phyloP scores from a whole-genome alignment of 2,888 invertebrate genomes.

The Nycteola revayana region DNA sequence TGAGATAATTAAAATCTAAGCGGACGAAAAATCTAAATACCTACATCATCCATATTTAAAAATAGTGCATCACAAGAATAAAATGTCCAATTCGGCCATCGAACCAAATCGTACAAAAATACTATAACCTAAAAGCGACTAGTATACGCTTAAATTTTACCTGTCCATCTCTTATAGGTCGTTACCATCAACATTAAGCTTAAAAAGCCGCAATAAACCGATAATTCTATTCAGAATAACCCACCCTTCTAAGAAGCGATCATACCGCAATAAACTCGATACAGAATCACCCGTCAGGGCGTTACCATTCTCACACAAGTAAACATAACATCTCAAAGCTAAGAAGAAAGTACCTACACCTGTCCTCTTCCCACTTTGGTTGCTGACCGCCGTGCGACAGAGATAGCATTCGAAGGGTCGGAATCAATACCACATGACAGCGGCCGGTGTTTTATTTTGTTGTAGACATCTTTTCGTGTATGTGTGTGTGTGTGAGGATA shows the following conservation, averaged over 20 bases:
- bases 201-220: no score
- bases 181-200: no score
- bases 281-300: constrained; percentile 44
- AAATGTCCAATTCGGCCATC: no score
- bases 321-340: constrained; percentile 54
- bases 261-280: constrained; percentile 29
- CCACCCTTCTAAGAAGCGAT: constrained; percentile 28
- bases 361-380: constrained; percentile 39
- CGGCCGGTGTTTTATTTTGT: constrained; percentile 68
- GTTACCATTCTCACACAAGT: constrained; percentile 63
- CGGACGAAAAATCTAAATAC: no score
- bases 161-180: no score
- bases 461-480: constrained; percentile 59
- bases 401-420: constrained; percentile 48
- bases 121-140: no score
- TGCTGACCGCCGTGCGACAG: constrained; percentile 45
- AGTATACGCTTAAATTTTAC: no score
- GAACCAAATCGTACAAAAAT: no score
- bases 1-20: no score
- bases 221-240: no score
- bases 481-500: constrained; percentile 30
- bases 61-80: no score
- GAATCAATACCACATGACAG: constrained; percentile 77
- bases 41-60: no score
- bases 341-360: constrained; percentile 45